phyloP scores from a whole-genome alignment of 2,888 invertebrate genomes.

The Pyrrhia umbra region DNA sequence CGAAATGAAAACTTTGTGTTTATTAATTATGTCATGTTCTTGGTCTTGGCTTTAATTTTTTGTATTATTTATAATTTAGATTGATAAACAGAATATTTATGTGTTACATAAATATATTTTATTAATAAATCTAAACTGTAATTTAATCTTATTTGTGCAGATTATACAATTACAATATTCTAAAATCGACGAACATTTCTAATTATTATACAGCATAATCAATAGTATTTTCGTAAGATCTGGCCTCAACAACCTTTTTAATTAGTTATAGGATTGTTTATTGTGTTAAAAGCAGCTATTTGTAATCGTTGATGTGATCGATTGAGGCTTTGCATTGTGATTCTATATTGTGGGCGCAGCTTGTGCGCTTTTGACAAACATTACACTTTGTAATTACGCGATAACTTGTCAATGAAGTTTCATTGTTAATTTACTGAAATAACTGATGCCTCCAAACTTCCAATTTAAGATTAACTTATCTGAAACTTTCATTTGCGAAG shows the following conservation, averaged over 20 bases:
- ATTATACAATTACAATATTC: constrained; percentile 1
- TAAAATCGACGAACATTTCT: not conserved
- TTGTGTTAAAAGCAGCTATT: constrained; percentile 62
- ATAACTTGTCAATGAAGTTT: constrained; percentile 8
- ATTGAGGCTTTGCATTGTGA: constrained; percentile 47
- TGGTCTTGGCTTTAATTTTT: constrained; percentile 78
- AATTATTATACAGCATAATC: constrained; percentile 4
- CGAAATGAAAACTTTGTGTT: constrained; percentile 33
- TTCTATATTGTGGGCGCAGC: constrained; percentile 17
- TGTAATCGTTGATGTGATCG: constrained; percentile 39
- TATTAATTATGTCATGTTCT: constrained; percentile 64
- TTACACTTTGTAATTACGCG: constrained; percentile 11
- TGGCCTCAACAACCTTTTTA: constrained; percentile 9
- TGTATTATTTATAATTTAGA: constrained; percentile 40
- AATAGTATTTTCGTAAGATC: constrained; percentile 10
- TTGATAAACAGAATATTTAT: not conserved
- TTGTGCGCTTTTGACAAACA: constrained; percentile 27
- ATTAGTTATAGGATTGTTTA: constrained; percentile 46
- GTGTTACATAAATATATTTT: constrained; percentile 4
- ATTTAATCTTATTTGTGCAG: constrained; percentile 13
- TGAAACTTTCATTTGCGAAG: constrained; percentile 30
- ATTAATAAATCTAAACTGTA: not conserved
- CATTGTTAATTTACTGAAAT: constrained; percentile 15
- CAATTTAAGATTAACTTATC: constrained; percentile 24
- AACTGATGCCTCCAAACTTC: constrained; percentile 13